Evolutionary conservation across 2,113 vertebrate species (phyloP), one percentile per base, ranked within the genome.

Genomic region (Tyto alba): DNA sequence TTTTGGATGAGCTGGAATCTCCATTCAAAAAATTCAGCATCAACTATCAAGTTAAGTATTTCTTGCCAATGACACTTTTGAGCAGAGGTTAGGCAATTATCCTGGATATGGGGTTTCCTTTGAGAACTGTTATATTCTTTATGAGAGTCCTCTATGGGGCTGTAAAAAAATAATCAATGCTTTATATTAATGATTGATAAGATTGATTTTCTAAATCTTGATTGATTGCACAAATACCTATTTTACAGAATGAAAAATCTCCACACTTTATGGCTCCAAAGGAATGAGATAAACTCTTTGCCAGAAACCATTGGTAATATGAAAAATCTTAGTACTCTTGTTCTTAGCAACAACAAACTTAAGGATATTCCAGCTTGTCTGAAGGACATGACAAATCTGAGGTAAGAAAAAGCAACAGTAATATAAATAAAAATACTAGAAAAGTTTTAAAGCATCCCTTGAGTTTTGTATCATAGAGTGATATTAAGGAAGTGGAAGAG

Each of bases 241-340:
- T 93, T 94, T 79, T 95, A 74, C 94, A 99, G 99, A 97, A 99
- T 99, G 99, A 98, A 99, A 90, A 98, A 92, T 60, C 95, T 99
- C 52, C 99, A 99, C 90, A 99, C 99, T 4, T 97, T 99, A 86
- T 99, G 99, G 99, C 98, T 99, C 30, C 99, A 99, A 94, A 98
- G 99, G 85, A 99, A 99, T 75, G 96, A 98, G 69, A 97, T 99
- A 85, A 97, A 98, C 62, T 95, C 84, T 36, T 97, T 99, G 56
- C 99, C 99, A n/a, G 98, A 99, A 60, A 98, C 97, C 83, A 99
- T 99, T 92, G 76, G 95, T 88, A 98, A 98, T 57, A 98, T 99
- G 98, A 93, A 91, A 88, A 99, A 97, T 40, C 98, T 99, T 82
- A 98, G 98, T 86, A 99, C 99, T 1, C 98, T 99, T 84, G 99